A percentile compares a stretch with the other conserved stretches of the same genome.
These are phyloP conservation scores for Volucella zonaria DNA, from an alignment of 2,888 invertebrate genomes.

Conservation along the genomic window DNA sequence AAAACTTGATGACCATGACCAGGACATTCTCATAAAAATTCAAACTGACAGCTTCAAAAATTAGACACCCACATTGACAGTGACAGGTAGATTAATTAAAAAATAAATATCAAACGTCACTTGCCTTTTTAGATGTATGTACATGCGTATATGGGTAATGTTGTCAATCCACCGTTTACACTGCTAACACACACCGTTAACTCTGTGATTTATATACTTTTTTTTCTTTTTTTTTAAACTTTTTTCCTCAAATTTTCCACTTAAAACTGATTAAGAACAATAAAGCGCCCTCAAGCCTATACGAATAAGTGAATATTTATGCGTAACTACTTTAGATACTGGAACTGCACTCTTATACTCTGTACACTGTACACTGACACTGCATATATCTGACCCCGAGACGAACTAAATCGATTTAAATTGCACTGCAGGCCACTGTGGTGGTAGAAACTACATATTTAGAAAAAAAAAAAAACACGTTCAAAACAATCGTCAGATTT, in stretches of 20 bases:
- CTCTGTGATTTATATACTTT: background rate
- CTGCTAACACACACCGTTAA: background rate
- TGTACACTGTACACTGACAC: background rate
- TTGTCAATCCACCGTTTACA: constrained; percentile 15
- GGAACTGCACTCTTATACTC: constrained; percentile 39
- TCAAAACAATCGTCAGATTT: constrained; percentile 31
- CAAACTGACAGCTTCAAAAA: constrained; percentile 41
- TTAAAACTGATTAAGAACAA: constrained; percentile 6
- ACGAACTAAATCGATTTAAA: constrained; percentile 66
- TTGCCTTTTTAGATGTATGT: constrained; percentile 27
- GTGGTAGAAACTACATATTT: background rate
- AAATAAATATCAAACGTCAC: constrained; percentile 11
- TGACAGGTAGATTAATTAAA: constrained; percentile 17
- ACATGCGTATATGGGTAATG: background rate
- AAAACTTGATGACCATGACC: constrained; percentile 26
- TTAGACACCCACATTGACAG: constrained; percentile 21
- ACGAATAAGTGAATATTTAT: background rate
- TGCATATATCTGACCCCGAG: constrained; percentile 47
- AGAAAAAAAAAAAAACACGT: constrained; percentile 7
- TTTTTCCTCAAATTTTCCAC: constrained; percentile 23
- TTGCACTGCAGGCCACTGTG: constrained; percentile 20
- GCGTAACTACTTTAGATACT: constrained; percentile 4
- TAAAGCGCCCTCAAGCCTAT: constrained; percentile 1
- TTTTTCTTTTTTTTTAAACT: background rate
- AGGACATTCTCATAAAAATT: constrained; percentile 31